Base-by-base conservation (phyloP, 1,140 invertebrate genomes). In the Leucophenga varia region DNA sequence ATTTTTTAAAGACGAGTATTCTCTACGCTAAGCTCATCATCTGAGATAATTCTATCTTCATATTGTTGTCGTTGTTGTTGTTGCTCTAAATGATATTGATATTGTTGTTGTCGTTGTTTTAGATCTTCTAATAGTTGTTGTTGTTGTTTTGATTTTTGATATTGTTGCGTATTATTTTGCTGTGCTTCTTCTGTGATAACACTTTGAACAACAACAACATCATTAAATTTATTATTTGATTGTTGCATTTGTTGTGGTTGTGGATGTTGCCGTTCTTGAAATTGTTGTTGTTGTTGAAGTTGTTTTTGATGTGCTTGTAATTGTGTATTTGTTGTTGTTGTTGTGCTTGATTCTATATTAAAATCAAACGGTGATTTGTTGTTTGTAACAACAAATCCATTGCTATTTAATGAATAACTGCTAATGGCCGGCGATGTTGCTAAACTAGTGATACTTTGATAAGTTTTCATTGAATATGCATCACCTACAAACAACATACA, bases 381-480 rank as follows among this genome's bases (percentile, higher is more conserved):
- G 14, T 47, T 67, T 48, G 70, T 73, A 28, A 73, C 54, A 54
- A 72, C 61, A 46, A 57, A 72, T 41, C 71, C 71, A 56, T 71
- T 72, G 61, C 71, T 74, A 59, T 72, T 69, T 16, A 74, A 51
- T 38, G 71, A 74, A 56, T 72, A 64, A 54, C 64, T 74, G 52
- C 71, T 74, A 47, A 72, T 69, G 18, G 71, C 71, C 52, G 67
- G 64, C 38, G 71, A 74, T 25, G 71, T 74, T 54, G 71, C 71
- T 74, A 74, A 71, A 57, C 71, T 74, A 74, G 72, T 74, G 61
- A 72, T 72, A 72, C 71, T 74, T 65, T 72, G 64, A 70, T 70
- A 74, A 12, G 71, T 74, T 74, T 74, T 74, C 71, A 74, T 70
- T 64, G 71, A 74, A 57, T 72, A 74, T 59, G 71, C 71, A 53